Percentiles rank a stretch among this genome's conserved stretches.
phyloP scores from a whole-genome alignment of 2,113 vertebrate genomes.

The Lycocorax pyrrhopterus region DNA sequence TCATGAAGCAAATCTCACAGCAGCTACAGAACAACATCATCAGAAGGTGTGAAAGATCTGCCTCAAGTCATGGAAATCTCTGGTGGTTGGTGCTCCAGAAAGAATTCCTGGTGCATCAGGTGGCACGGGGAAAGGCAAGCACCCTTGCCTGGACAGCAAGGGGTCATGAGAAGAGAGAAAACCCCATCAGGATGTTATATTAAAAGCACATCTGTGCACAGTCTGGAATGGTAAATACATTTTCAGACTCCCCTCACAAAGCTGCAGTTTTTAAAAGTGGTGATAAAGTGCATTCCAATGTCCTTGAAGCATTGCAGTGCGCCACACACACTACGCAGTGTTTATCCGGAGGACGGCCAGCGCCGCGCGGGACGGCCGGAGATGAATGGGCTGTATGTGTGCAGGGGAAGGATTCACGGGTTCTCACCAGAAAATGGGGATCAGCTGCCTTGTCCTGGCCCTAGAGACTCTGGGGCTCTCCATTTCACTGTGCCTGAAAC shows the following conservation, averaged over 20 bases:
- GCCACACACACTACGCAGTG: background rate
- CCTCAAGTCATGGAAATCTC: background rate
- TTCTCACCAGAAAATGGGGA: background rate
- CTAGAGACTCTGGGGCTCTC: background rate
- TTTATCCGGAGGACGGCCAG: background rate
- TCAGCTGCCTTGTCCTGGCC: background rate
- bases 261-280: slow-evolving; percentile 70
- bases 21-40: background rate
- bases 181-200: slow-evolving; percentile 62
- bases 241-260: slow-evolving; percentile 74
- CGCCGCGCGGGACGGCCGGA: accelerated
- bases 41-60: background rate
- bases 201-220: slow-evolving; percentile 72
- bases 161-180: slow-evolving; percentile 67
- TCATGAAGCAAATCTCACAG: background rate
- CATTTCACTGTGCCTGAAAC: accelerated
- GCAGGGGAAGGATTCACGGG: background rate
- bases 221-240: slow-evolving; percentile 67
- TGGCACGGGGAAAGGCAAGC: background rate
- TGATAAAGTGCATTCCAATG: slow-evolving; percentile 72
- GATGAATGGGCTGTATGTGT: background rate
- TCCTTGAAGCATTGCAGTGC: slow-evolving; percentile 4
- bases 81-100: background rate
- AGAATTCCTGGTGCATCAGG: slow-evolving; percentile 19
- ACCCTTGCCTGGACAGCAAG: slow-evolving; percentile 36